Percentiles rank a stretch among this genome's conserved stretches.
Evolutionary conservation across 2,888 invertebrate species (phyloP).

Genomic region (Euplexia lucipara): DNA sequence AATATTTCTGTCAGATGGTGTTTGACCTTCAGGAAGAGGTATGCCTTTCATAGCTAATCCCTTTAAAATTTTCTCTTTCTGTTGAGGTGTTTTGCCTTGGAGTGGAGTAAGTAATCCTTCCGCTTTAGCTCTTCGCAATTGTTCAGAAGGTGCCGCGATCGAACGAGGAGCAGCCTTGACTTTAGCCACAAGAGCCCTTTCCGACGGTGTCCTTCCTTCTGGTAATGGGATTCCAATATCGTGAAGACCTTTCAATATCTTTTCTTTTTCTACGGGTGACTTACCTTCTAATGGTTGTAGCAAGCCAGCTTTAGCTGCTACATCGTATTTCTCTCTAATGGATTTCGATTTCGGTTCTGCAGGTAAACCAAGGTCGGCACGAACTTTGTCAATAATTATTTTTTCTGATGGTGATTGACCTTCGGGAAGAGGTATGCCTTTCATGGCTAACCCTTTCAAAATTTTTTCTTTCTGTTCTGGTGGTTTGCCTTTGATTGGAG

Average conservation of each 20-base stretch:
- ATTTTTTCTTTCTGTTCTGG: constrained; percentile 18
- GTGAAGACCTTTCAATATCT: constrained; percentile 58
- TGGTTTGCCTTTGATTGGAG: background rate
- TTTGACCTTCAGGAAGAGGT: constrained; percentile 41
- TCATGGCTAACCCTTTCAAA: constrained; percentile 31
- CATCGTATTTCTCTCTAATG: constrained; percentile 32
- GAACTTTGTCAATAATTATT: constrained; percentile 40
- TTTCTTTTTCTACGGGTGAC: constrained; percentile 60
- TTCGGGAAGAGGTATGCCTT: constrained; percentile 40
- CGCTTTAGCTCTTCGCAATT: background rate
- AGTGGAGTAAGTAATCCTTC: background rate
- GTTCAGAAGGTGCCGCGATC: too few species aligned
- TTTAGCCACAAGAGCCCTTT: constrained; percentile 22
- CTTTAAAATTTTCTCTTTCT: constrained; percentile 16
- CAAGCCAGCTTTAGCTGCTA: constrained; percentile 58
- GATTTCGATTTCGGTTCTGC: constrained; percentile 51
- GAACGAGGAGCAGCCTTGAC: background rate
- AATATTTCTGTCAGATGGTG: constrained; percentile 63
- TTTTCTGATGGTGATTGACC: constrained; percentile 63
- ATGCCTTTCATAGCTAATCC: constrained; percentile 44
- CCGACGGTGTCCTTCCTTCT: constrained; percentile 67
- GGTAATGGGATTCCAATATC: constrained; percentile 64
- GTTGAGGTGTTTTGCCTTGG: constrained; percentile 19
- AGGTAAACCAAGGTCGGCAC: constrained; percentile 54
- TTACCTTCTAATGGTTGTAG: constrained; percentile 61